phyloP scores from a whole-genome alignment of 2,113 vertebrate species.

The Pandion haliaetus region DNA sequence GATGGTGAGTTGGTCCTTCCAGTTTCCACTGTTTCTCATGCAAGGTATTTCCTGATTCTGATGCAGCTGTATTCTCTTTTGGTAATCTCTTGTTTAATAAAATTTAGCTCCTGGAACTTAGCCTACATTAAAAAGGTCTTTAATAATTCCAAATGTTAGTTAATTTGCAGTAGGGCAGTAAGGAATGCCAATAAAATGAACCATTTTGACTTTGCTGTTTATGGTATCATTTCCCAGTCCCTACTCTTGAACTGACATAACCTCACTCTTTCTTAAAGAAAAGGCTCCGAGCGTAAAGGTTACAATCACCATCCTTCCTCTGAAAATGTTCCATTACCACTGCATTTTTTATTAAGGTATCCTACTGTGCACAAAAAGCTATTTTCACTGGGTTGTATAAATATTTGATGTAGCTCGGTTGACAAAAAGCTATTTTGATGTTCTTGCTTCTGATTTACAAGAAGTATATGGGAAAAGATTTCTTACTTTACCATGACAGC shows the following conservation, averaged over 20 bases:
- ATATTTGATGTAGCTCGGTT: slow-evolving; percentile 75
- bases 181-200: slow-evolving; percentile 20
- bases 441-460: slow-evolving; percentile 66
- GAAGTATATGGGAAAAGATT: slow-evolving; percentile 28
- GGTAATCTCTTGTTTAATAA: neutral
- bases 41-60: neutral
- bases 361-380: slow-evolving; percentile 74
- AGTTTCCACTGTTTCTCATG: neutral
- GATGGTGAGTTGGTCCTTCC: neutral
- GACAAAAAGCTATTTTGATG: slow-evolving; percentile 75
- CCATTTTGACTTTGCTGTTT: neutral
- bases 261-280: neutral
- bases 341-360: slow-evolving; percentile 76
- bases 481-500: slow-evolving; percentile 23
- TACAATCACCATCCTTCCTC: slow-evolving; percentile 48
- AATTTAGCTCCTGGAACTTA: neutral
- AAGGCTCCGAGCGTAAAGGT: slow-evolving; percentile 44
- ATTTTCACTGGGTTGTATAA: slow-evolving; percentile 67
- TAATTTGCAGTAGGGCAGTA: slow-evolving; percentile 27
- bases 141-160: slow-evolving; percentile 21
- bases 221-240: neutral
- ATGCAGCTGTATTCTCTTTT: neutral
- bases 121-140: neutral
- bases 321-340: slow-evolving; percentile 69
- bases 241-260: neutral